Conservation (phyloP, 2,113 vertebrate species). For the Fulica atra region DNA sequence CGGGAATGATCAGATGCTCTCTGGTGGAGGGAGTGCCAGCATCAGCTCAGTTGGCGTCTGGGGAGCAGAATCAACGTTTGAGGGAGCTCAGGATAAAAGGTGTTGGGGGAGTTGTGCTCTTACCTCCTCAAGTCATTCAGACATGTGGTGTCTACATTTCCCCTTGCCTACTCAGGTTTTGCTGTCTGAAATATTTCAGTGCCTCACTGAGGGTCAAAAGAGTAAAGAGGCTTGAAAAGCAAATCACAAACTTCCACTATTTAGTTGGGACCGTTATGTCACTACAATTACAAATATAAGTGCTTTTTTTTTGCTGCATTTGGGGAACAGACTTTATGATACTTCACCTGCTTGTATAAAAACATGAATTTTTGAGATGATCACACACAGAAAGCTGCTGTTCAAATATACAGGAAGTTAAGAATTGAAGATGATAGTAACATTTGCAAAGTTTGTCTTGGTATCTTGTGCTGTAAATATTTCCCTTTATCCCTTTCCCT, state of each 20-base stretch:
- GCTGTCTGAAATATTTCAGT: neutral
- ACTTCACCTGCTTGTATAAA: neutral
- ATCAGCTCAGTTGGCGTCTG: neutral
- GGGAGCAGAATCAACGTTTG: neutral
- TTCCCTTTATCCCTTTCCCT: neutral
- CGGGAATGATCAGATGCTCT: neutral
- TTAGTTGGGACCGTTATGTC: neutral
- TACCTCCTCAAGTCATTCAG: neutral
- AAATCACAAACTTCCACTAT: neutral
- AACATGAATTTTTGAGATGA: neutral
- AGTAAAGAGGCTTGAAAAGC: neutral
- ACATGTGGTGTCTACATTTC: rapidly evolving
- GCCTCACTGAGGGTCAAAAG: neutral
- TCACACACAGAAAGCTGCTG: neutral
- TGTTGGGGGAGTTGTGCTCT: neutral
- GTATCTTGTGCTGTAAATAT: neutral
- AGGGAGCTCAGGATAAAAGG: neutral
- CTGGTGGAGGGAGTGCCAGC: rapidly evolving
- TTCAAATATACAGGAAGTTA: neutral
- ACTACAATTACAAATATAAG: neutral
- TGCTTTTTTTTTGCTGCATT: neutral
- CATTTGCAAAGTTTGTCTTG: neutral
- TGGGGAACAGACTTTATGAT: neutral
- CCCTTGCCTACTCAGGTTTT: rapidly evolving
- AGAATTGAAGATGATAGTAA: neutral